Percentiles rank a stretch among this genome's conserved stretches.
phyloP scores from a whole-genome alignment of 1,140 invertebrate species.

The Littorina saxatilis region DNA sequence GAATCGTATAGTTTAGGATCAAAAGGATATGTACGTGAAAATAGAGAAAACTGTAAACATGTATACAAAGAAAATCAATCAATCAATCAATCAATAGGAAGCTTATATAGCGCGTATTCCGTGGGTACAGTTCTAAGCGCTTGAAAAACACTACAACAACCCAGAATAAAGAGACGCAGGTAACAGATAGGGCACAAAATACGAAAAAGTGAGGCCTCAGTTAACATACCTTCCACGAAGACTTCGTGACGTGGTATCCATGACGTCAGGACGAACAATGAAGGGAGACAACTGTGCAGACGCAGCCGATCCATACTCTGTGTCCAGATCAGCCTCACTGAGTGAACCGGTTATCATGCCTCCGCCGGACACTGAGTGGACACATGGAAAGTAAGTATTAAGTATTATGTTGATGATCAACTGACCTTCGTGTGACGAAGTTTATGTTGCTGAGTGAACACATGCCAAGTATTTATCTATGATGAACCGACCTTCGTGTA shows the following conservation, averaged over 20 bases:
- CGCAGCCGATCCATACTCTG: conserved; percentile 32
- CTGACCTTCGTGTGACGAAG: not conserved
- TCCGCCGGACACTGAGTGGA: conserved; percentile 12
- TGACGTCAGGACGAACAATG: conserved; percentile 31
- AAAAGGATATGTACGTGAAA: too few relatives aligned
- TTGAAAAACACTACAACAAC: not conserved
- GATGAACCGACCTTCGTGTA: not conserved
- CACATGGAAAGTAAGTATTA: not conserved
- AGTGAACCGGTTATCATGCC: conserved; percentile 24
- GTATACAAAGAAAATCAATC: too few relatives aligned
- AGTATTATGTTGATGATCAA: not conserved
- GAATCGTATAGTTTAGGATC: too few relatives aligned
- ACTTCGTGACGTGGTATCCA: conserved; percentile 14
- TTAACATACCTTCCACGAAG: conserved; percentile 34
- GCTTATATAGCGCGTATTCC: too few relatives aligned
- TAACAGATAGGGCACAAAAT: not conserved
- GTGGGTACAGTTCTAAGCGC: too few relatives aligned
- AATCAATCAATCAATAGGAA: too few relatives aligned
- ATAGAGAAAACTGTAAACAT: too few relatives aligned
- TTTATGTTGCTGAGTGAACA: not conserved
- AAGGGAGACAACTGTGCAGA: conserved; percentile 27
- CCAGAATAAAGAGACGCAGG: not conserved
- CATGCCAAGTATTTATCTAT: not conserved
- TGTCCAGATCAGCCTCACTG: not conserved
- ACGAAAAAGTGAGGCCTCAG: not conserved